Percentiles rank a stretch among this genome's conserved stretches.
phyloP scores from a whole-genome alignment of 2,797 vertebrate species.

The Schizothorax lantsangensis region DNA sequence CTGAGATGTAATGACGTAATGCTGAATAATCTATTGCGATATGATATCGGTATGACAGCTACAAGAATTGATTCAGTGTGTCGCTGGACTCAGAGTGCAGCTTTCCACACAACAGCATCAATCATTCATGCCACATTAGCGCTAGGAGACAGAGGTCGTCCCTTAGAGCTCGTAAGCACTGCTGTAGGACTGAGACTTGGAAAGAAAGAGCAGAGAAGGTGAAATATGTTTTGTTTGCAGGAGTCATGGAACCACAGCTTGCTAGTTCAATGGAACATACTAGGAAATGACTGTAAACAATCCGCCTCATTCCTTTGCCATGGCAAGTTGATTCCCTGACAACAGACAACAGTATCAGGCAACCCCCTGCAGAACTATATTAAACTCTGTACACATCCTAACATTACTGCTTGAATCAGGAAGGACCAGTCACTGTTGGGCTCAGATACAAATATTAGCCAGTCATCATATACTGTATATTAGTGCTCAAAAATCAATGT shows the following conservation, averaged over 20 bases:
- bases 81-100: slow-evolving; percentile 11
- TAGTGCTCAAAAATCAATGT: neutral
- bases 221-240: slow-evolving; percentile 21
- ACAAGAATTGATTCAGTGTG: slow-evolving; percentile 40
- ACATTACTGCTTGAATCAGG: neutral
- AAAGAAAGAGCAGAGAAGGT: neutral
- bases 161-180: neutral
- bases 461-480: neutral
- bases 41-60: slow-evolving; percentile 8
- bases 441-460: neutral
- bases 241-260: neutral
- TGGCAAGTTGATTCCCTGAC: slow-evolving; percentile 8
- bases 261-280: neutral
- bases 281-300: slow-evolving; percentile 33
- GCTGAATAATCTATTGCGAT: slow-evolving; percentile 10
- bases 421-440: neutral
- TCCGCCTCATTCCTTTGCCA: slow-evolving; percentile 18
- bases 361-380: slow-evolving; percentile 6
- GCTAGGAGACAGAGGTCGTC: slow-evolving; percentile 5
- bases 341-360: slow-evolving; percentile 29
- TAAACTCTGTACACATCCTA: neutral
- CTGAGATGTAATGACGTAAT: neutral
- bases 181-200: neutral
- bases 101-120: slow-evolving; percentile 33
- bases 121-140: slow-evolving; percentile 42